Base-by-base conservation (phyloP, 2,888 invertebrate genomes). In the Drosophila setosimentum region DNA sequence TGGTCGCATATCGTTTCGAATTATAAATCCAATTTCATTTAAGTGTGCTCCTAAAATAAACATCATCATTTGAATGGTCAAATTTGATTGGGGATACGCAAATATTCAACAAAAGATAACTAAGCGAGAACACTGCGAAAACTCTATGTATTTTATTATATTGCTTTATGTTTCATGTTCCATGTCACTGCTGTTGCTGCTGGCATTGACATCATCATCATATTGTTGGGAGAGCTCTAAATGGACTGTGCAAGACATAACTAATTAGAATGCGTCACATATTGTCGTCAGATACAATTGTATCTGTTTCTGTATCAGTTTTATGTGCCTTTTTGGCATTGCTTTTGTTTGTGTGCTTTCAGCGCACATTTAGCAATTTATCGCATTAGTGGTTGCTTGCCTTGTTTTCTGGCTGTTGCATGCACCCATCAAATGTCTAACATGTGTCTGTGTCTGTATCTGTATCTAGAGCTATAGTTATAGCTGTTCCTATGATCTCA, bases 361-460 rank as follows among this genome's bases (percentile, higher is more conserved):
- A 53, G 61, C 78, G 45, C 51, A 51, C 53, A 35, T 78, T 82
- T 68, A 80, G 65, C 71, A 83, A 78, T 73, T 78, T 82, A 68
- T 81, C 69, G 67, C 45, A 32, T 27, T 68, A 70, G 66, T 45
- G 69, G 58, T 58, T 77, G 66, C 40, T 55, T 53, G 54, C 21
- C 13, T n/a, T 37, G 48, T 54, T 55, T 45, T 37, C 66, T 73
- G 60, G 65, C 24, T 64, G 78, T 51, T 82, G 70, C 61, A 67
- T 63, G 83, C 84, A 76, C 73, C 73, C 64, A 87, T 84, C 85
- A 89, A 83, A 68, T 62, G 62, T 49, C 58, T 59, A 29, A 63
- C n/a, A 65, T 68, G 70, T 68, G 74, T 84, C 65, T 68, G 45
- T 61, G 45, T 45, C 32, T 64, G 57, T 33, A 45, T 40, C 29